Percentiles rank a stretch among this genome's conserved stretches.
Evolutionary conservation across 2,888 invertebrate species (phyloP).

Genomic region (Kuschelorhynchus macadamiae): DNA sequence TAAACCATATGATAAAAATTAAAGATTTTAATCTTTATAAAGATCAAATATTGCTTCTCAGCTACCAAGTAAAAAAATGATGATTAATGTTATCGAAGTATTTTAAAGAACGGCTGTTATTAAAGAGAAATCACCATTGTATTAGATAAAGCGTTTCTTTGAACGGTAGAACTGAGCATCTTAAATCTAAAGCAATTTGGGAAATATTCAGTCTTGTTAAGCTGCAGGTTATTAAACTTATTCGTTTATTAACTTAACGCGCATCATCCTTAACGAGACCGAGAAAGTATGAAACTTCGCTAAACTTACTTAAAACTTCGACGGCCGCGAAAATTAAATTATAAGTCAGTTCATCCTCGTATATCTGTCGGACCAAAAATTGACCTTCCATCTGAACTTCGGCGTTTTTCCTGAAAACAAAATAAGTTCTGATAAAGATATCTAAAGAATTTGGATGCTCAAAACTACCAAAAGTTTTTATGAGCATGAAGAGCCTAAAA

Average conservation of each 20-base stretch:
- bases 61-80: too few relatives aligned
- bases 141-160: too few relatives aligned
- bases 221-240: too few relatives aligned
- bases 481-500: too few relatives aligned
- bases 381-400: conserved; percentile 96
- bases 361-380: conserved; percentile 93
- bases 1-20: too few relatives aligned
- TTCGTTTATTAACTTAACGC: conserved; percentile 4
- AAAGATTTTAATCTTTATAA: too few relatives aligned
- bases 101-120: too few relatives aligned
- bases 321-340: conserved; percentile 93
- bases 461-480: conserved; percentile 1
- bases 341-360: conserved; percentile 96
- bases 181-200: background rate
- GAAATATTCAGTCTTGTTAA: background rate
- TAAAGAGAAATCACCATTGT: too few relatives aligned
- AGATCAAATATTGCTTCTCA: too few relatives aligned
- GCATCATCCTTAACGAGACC: background rate
- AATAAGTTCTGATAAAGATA: conserved; percentile 8
- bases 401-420: conserved; percentile 85
- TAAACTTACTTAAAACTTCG: conserved; percentile 86
- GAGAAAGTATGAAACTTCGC: conserved; percentile 6
- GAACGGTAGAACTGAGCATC: too few relatives aligned
- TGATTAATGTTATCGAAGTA: too few relatives aligned
- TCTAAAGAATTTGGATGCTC: too few relatives aligned